phyloP scores from a whole-genome alignment of 2,113 vertebrate species.

The Ophthalmolycus amberensis region DNA sequence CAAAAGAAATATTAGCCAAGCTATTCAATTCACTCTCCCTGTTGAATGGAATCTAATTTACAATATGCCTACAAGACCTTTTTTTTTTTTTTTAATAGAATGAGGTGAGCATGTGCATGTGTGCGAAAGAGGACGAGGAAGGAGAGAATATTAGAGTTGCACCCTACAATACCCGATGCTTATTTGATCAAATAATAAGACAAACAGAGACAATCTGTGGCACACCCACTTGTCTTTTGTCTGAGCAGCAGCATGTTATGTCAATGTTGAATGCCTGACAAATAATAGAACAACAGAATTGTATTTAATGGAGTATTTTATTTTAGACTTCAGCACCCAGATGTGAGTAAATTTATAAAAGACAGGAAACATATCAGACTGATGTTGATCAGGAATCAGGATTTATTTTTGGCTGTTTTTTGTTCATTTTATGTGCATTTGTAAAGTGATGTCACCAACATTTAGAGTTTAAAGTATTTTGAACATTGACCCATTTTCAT shows the following conservation, averaged over 20 bases:
- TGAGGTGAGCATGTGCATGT: conserved; percentile 45
- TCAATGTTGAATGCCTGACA: conserved; percentile 8
- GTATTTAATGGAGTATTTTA: neutral
- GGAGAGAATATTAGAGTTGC: conserved; percentile 59
- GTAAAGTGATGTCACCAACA: neutral
- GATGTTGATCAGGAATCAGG: neutral
- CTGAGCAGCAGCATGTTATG: conserved; percentile 3
- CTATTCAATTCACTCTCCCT: conserved; percentile 64
- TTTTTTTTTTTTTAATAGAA: conserved; percentile 62
- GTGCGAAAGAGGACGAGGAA: conserved; percentile 22
- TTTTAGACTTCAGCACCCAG: neutral
- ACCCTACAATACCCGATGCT: conserved; percentile 25
- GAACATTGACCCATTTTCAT: neutral
- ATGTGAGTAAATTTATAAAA: neutral
- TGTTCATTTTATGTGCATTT: neutral
- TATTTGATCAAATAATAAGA: conserved; percentile 53
- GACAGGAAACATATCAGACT: neutral
- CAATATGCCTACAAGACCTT: conserved; percentile 75
- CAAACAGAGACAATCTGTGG: conserved; percentile 31
- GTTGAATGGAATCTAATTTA: conserved; percentile 82
- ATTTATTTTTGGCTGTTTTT: neutral
- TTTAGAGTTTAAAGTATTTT: neutral
- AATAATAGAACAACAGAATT: conserved; percentile 10
- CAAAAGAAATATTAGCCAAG: conserved; percentile 83
- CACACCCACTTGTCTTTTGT: conserved; percentile 34